These are phyloP conservation scores for Corythornis madagascariensis DNA, from an alignment of 2,113 vertebrate species.

Conservation along the genomic window DNA sequence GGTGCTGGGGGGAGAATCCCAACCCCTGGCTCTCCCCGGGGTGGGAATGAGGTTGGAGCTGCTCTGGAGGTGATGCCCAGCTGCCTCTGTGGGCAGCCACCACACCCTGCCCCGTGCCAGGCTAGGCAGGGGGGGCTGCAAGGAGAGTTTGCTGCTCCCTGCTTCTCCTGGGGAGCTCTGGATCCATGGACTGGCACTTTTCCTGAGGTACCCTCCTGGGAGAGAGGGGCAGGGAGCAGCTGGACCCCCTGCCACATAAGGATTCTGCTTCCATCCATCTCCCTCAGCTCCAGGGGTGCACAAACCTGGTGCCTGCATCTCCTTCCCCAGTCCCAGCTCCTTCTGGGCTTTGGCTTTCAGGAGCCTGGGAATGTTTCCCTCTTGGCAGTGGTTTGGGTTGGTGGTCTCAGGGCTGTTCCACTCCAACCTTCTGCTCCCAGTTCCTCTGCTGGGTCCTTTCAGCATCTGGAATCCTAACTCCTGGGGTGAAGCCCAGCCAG, in stretches of 20 bases:
- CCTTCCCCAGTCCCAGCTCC: neutral
- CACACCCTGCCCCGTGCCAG: neutral
- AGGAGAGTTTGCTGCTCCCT: constrained; percentile 49
- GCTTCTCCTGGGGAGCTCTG: constrained; percentile 5
- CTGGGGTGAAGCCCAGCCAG: neutral
- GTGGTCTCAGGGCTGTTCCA: neutral
- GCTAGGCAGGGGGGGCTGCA: neutral
- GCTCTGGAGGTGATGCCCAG: neutral
- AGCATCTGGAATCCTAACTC: too few relatives aligned
- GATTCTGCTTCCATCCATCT: neutral
- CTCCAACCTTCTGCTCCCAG: neutral
- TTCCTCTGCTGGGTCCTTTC: neutral
- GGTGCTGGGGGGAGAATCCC: constrained; percentile 61
- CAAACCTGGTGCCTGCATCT: neutral
- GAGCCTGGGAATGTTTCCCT: neutral
- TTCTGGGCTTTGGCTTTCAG: neutral
- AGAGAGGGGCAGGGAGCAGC: constrained; percentile 51
- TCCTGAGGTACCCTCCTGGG: neutral
- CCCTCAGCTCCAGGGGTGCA: neutral
- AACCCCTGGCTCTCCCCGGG: constrained; percentile 26
- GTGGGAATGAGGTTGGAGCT: neutral
- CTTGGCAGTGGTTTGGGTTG: neutral
- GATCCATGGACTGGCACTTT: constrained; percentile 16
- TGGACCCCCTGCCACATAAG: constrained; percentile 68
- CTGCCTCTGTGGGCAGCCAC: neutral